Base-by-base conservation (phyloP, 2,888 invertebrate genomes). In the Melieria picta region DNA sequence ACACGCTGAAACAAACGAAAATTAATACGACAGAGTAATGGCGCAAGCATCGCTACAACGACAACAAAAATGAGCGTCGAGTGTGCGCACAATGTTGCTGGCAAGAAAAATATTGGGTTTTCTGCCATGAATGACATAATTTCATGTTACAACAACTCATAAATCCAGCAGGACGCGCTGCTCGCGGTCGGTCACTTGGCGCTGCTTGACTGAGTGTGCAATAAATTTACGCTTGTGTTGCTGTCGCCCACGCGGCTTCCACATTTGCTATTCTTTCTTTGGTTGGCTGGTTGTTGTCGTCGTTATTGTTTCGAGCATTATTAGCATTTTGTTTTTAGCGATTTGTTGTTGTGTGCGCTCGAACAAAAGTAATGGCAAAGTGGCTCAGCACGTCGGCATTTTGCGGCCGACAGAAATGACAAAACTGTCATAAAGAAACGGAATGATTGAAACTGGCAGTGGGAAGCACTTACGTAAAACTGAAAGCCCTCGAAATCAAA, bases 81-180 rank as follows among this genome's bases (percentile, higher is more conserved):
- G 45, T 48, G 47, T 57, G 48, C 57, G 57, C 11, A 58, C 10
- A 65, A 71, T 48, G 46, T 64, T 48, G 4, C 47, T 48, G n/a
- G 48, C 47, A 64, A 50, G 52, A 66, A 55, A 66, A 66, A 61
- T 66, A 66, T 61, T 65, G 46, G 60, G 58, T 63, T 70, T 68
- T 68, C 43, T 69, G 69, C 62, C 65, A 63, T 62, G 70, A 70
- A 73, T 70, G 69, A 63, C 62, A 73, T 70, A 73, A 73, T 73
- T 73, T 73, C 67, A 64, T 70, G 70, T 65, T 62, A 57, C 67
- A 73, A 69, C 61, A 69, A 66, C 64, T 64, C 70, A 55, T 65
- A 70, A 70, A 65, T 70, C 60, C 60, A 50, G n/a, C 11, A 30
- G 10, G 46, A 60, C 58, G 30, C 30, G 30, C 30, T 30, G 55